Evolutionary conservation across 2,113 vertebrate genomes (phyloP).

Genomic region (Numida meleagris): DNA sequence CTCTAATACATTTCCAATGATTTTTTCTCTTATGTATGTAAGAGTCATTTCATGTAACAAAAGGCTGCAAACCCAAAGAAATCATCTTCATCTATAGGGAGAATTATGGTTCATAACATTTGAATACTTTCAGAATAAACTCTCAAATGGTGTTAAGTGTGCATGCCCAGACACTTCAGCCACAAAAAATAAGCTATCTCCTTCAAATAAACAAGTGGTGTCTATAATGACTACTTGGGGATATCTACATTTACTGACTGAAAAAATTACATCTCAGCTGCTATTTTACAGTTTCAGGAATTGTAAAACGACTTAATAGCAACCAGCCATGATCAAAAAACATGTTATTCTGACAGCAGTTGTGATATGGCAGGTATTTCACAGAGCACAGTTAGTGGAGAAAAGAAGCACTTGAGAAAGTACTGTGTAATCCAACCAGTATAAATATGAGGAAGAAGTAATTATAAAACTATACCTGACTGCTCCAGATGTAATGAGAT

Average conservation of each 20-base stretch:
- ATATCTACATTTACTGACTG: slow-evolving; percentile 16
- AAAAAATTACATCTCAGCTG: slow-evolving; percentile 38
- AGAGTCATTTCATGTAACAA: background rate
- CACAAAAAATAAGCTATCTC: slow-evolving; percentile 16
- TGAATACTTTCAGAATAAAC: slow-evolving; percentile 37
- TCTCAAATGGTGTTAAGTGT: background rate
- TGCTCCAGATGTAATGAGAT: background rate
- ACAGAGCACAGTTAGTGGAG: slow-evolving; percentile 3
- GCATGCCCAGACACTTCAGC: slow-evolving; percentile 5
- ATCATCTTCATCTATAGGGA: background rate
- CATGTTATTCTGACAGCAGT: slow-evolving; percentile 40
- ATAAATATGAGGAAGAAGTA: background rate
- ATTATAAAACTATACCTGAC: background rate
- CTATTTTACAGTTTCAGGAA: slow-evolving; percentile 63
- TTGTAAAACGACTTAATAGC: slow-evolving; percentile 13
- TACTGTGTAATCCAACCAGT: background rate
- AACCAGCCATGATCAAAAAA: slow-evolving; percentile 7
- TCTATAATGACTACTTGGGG: slow-evolving; percentile 51
- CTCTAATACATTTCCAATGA: background rate
- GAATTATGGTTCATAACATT: background rate
- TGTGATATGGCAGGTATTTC: background rate
- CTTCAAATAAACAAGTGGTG: slow-evolving; percentile 11
- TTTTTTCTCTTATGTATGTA: background rate
- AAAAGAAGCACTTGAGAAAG: background rate
- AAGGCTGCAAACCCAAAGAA: background rate